phyloP scores from a whole-genome alignment of 1,140 invertebrate genomes.

The Drosophila ohnishii region DNA sequence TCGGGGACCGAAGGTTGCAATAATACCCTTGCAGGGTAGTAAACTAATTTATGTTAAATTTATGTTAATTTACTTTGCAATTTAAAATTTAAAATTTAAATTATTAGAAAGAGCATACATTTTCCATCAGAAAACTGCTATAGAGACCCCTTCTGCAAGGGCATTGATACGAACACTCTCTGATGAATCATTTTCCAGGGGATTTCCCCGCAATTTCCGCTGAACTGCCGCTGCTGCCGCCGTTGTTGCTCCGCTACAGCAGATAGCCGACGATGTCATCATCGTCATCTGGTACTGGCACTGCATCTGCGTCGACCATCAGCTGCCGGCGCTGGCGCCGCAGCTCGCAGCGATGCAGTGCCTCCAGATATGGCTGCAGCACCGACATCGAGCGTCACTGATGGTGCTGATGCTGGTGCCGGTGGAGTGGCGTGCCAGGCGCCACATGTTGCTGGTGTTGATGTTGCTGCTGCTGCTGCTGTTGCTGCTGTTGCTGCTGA shows the following conservation, averaged over 20 bases:
- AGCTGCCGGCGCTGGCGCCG: slow-evolving; percentile 42
- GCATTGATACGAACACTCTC: slow-evolving; percentile 1
- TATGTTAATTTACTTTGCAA: neutral
- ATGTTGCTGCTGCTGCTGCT: slow-evolving; percentile 63
- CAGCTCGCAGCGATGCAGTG: slow-evolving; percentile 72
- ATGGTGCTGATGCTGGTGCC: slow-evolving; percentile 67
- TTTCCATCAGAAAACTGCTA: neutral
- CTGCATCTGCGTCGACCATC: slow-evolving; percentile 2
- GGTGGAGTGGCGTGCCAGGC: slow-evolving; percentile 34
- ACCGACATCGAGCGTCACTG: slow-evolving; percentile 77
- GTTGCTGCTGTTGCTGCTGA: slow-evolving; percentile 35
- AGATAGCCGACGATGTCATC: slow-evolving; percentile 66
- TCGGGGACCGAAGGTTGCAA: neutral
- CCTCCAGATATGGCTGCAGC: slow-evolving; percentile 75
- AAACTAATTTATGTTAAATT: neutral
- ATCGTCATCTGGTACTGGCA: slow-evolving; percentile 36
- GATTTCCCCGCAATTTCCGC: slow-evolving; percentile 5
- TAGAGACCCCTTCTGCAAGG: neutral
- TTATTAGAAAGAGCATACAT: neutral
- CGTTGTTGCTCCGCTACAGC: slow-evolving; percentile 24
- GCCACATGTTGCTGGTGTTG: slow-evolving; percentile 30
- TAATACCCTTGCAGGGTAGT: neutral
- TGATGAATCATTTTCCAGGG: slow-evolving; percentile 15
- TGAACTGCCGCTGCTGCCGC: slow-evolving; percentile 27
- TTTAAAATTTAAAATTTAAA: neutral